Evolutionary conservation across 2,113 vertebrate genomes (phyloP), one percentile per base, ranked within the genome.

Genomic region (Otolemur garnettii): DNA sequence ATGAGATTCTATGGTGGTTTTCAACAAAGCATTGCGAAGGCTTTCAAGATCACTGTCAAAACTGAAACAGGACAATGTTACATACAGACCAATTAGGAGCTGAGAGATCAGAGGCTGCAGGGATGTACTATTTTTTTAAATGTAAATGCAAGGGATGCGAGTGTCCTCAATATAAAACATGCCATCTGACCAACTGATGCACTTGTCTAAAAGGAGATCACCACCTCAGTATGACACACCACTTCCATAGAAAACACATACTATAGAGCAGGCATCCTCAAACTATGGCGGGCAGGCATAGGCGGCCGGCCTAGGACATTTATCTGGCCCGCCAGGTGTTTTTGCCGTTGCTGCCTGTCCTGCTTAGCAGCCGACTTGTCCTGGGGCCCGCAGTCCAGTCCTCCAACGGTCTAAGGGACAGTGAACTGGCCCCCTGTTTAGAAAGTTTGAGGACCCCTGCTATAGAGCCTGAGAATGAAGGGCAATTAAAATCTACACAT

Each of bases 21-120:
- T 99, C 94, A 99, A 96, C 92, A 99, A 97, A 5, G 99, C 98
- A 0, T 98, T 98, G 85, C 98, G 99, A 80, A 99, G 98, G 96
- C 98, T 99, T 97, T 99, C 99, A 26, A 99, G 98, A 92, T 99
- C 99, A 50, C 97, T 99, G 98, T 99, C 99, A 97, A 99, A 98
- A 97, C 99, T 99, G 94, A 82, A 87, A 97, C 30, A 96, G 28
- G 77, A 77, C 4, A 97, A 33, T 91, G 35, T 94, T 95, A 94
- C 4, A 87, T 2, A 97, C 7, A 92, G 80, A 30, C 12, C 74
- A 0, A 24, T 74, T 17, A 64, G 7, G 42, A 93, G 94, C 11
- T 30, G 71, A 97, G 80, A 71, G 92, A 80, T 2, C 35, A 0
- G 66, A 55, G 30, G 50, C 19, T 71, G 4, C 6, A 18, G 33